Conservation (phyloP, 2,797 vertebrate species). For the Masticophis lateralis region DNA sequence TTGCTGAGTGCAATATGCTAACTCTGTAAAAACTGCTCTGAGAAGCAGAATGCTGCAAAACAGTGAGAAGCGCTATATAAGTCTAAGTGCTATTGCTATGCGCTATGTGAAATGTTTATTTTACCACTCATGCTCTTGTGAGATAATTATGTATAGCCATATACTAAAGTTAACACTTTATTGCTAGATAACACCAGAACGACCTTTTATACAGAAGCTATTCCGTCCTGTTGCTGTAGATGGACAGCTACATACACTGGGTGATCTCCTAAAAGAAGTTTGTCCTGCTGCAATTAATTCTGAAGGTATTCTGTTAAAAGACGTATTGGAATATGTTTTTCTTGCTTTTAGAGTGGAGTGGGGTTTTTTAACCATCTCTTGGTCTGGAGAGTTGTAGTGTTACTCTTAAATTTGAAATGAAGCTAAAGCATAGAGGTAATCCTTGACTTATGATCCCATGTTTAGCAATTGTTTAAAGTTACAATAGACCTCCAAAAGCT, state of each 20-base stretch:
- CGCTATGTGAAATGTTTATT: not conserved
- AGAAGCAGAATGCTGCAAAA: not conserved
- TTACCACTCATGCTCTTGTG: not conserved
- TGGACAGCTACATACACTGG: constrained; percentile 84
- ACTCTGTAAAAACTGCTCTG: not conserved
- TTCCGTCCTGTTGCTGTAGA: constrained; percentile 90
- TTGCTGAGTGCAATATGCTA: not conserved
- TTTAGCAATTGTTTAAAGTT: not conserved
- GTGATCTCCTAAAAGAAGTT: constrained; percentile 89
- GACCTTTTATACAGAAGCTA: constrained; percentile 95
- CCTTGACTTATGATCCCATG: not conserved
- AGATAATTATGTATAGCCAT: not conserved
- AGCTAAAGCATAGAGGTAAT: not conserved
- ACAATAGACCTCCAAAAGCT: not conserved
- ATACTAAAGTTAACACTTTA: constrained; percentile 37
- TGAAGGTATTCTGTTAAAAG: constrained; percentile 76
- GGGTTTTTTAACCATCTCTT: not conserved
- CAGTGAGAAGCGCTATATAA: not conserved
- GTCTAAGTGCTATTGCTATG: not conserved
- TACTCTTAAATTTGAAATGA: not conserved
- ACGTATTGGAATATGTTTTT: not conserved
- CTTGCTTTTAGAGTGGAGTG: not conserved
- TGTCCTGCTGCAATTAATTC: constrained; percentile 80
- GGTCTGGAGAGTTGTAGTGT: not conserved
- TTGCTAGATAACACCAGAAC: constrained; percentile 83